Percentiles rank a stretch among this genome's conserved stretches.
Evolutionary conservation across 1,140 invertebrate genomes (phyloP).

Genomic region (Cotesia glomerata): DNA sequence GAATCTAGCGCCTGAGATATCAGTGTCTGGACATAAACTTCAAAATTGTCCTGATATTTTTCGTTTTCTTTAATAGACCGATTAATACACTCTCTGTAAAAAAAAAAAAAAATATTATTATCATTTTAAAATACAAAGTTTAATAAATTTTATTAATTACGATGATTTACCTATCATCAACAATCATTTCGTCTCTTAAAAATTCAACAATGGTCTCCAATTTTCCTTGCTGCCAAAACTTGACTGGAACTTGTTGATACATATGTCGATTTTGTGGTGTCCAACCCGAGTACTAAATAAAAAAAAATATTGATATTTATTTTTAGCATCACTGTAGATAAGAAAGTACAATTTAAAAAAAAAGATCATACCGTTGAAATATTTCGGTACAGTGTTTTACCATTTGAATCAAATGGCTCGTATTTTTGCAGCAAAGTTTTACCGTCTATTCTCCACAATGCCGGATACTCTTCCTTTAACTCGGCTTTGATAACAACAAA

Average conservation of each 20-base stretch:
- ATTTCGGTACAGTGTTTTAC: slow-evolving; percentile 81
- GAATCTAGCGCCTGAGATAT: slow-evolving; percentile 89
- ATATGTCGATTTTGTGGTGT: slow-evolving; percentile 78
- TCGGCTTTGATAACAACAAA: slow-evolving; percentile 84
- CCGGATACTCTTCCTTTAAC: slow-evolving; percentile 76
- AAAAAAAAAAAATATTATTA: slow-evolving; percentile 15
- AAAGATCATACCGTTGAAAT: slow-evolving; percentile 78
- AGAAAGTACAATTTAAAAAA: neutral
- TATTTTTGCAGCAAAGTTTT: slow-evolving; percentile 87
- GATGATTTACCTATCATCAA: slow-evolving; percentile 66
- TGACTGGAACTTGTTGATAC: slow-evolving; percentile 78
- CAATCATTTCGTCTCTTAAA: slow-evolving; percentile 73
- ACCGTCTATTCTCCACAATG: slow-evolving; percentile 86
- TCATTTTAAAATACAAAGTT: neutral
- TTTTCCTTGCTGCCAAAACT: slow-evolving; percentile 74
- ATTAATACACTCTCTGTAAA: slow-evolving; percentile 71
- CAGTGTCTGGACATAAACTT: slow-evolving; percentile 88
- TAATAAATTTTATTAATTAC: neutral
- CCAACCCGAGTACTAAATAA: slow-evolving; percentile 78
- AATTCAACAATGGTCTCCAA: slow-evolving; percentile 83
- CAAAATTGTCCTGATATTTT: slow-evolving; percentile 84
- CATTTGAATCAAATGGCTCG: slow-evolving; percentile 82
- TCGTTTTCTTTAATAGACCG: slow-evolving; percentile 77
- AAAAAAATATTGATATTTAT: slow-evolving; percentile 27
- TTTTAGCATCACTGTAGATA: neutral